These are phyloP conservation scores for Oryctes rhinoceros DNA, from an alignment of 1,140 invertebrate genomes.

Conservation along the genomic window DNA sequence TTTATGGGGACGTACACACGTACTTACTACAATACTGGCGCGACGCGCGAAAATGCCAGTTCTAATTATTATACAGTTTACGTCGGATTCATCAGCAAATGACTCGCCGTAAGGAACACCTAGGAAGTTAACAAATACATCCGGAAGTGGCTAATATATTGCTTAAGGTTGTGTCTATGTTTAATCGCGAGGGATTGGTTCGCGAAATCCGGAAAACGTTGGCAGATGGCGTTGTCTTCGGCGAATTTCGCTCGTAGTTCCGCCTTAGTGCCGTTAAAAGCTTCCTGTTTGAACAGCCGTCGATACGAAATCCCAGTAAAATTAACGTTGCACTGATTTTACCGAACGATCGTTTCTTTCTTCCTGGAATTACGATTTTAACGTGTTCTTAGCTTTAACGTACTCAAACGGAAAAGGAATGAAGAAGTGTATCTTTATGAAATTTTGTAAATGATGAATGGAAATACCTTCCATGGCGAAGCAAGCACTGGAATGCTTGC, in stretches of 20 bases:
- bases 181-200: background rate
- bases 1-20: no score
- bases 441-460: no score
- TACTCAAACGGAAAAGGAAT: no score
- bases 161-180: background rate
- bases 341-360: background rate
- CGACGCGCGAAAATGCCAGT: no score
- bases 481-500: no score
- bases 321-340: no score
- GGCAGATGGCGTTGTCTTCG: background rate
- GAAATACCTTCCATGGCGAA: no score
- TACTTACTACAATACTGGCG: no score
- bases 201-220: background rate
- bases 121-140: background rate
- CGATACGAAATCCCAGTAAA: background rate
- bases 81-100: background rate
- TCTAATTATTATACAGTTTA: background rate
- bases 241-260: background rate
- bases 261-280: background rate
- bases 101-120: background rate
- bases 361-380: background rate
- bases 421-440: no score
- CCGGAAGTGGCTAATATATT: conserved; percentile 3
- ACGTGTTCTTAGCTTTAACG: no score
- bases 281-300: background rate